Base-by-base conservation (phyloP, 1,140 invertebrate species). In the Procambarus virginalis region DNA sequence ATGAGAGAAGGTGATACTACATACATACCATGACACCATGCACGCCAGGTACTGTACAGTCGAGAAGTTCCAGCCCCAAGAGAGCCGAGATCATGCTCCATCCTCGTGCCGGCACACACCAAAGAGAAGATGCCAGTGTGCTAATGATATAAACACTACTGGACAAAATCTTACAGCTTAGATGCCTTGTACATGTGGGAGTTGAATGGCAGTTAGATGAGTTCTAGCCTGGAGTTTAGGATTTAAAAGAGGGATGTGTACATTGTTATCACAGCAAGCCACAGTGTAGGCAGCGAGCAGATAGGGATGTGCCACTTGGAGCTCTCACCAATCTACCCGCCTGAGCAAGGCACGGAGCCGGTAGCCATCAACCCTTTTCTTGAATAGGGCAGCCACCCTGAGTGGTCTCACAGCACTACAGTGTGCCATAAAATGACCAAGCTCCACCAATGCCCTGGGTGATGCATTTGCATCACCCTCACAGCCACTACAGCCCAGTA, bases 251-350 rank as follows among this genome's bases (percentile, higher is more conserved):
- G 82, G 73, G 81, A 84, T n/a, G 88, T 89, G 81, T 79, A 89
- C 80, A 84, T 84, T 70, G 81, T 89, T 89, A 89, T 89, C 88
- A 89, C 88, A 89, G 88, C 82, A 84, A 89, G 88, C 88, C 88
- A 89, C 70, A 77, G 88, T 84, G 88, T 77, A 81, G 77, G 48
- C 60, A 48, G 86, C 78, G 22, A 68, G 82, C 64, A 84, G 82
- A 84, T n/a, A 68, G 68, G 46, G 60, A 17, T 48, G 68, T 46
- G 14, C 48, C 82, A 60, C 12, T 48, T 70, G 17, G 34, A 46
- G 68, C 82, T 22, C 82, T 49, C 68, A 73, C 46, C 60, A n/a
- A 20, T 22, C 82, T 84, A 68, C 82, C 82, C 60, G 51, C 82
- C 82, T 84, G 82, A 84, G 82, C 82, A 84, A 84, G 82, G 82